phyloP scores from a whole-genome alignment of 2,113 vertebrate species.

The Orthonyx spaldingii region DNA sequence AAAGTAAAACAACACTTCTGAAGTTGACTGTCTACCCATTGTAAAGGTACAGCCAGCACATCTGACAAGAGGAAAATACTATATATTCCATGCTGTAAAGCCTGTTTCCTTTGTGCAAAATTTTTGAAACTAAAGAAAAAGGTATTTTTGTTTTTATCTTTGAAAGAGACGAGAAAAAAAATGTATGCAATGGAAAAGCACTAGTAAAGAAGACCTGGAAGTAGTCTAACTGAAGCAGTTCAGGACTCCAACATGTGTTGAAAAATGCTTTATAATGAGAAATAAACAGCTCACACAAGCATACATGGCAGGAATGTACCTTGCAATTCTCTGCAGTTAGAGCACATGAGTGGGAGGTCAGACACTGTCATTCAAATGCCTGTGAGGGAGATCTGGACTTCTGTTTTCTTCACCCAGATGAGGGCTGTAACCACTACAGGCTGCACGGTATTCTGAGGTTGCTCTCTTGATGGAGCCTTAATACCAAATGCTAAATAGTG shows the following conservation, averaged over 20 bases:
- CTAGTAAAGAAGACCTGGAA: background rate
- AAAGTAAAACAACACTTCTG: background rate
- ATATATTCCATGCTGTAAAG: background rate
- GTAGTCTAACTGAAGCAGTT: background rate
- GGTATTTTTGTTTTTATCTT: fast-evolving
- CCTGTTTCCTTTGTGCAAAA: background rate
- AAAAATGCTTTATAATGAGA: background rate
- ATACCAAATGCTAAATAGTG: background rate
- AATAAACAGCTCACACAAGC: background rate
- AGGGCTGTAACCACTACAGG: background rate
- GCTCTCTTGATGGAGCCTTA: background rate
- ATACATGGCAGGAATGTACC: background rate
- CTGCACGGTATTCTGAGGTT: background rate
- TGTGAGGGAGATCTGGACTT: background rate
- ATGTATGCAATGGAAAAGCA: background rate
- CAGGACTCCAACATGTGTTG: background rate
- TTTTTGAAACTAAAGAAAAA: background rate
- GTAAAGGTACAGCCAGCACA: background rate
- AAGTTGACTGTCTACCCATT: background rate
- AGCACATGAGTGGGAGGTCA: background rate
- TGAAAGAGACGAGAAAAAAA: background rate
- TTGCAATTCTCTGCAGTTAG: background rate
- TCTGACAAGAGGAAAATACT: background rate
- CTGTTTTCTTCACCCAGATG: background rate
- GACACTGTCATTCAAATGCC: background rate